Evolutionary conservation across 2,797 vertebrate species (phyloP).

Genomic region (Microctenopoma stevenorrisi): DNA sequence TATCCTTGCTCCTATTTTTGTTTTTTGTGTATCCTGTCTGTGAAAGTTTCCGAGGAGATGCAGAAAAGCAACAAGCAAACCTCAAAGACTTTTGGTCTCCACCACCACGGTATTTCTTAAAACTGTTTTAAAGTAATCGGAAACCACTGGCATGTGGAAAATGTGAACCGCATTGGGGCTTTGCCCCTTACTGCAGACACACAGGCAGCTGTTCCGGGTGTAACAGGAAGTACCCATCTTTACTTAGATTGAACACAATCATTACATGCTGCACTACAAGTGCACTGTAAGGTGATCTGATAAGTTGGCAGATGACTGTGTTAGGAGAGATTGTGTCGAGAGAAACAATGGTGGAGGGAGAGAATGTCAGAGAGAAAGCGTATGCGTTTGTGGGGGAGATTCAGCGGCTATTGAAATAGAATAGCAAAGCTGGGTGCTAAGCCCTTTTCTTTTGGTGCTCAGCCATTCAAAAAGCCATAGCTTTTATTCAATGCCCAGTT

Average conservation of each 20-base stretch:
- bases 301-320: conserved; percentile 73
- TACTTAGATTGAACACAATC: conserved; percentile 74
- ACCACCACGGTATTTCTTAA: conserved; percentile 62
- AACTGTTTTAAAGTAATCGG: conserved; percentile 77
- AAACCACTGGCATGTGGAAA: conserved; percentile 78
- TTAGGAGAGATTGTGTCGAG: conserved; percentile 56
- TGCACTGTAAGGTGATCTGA: conserved; percentile 68
- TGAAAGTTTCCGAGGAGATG: conserved; percentile 60
- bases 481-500: conserved; percentile 76
- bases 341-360: conserved; percentile 54
- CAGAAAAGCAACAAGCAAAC: conserved; percentile 63
- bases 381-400: conserved; percentile 62
- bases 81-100: conserved; percentile 68
- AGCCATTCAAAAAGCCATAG: conserved; percentile 77
- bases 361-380: conserved; percentile 19
- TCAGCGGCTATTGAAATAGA: conserved; percentile 71
- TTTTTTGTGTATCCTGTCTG: conserved; percentile 65
- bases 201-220: conserved; percentile 74
- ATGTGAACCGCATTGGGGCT: conserved; percentile 70
- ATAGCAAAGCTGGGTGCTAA: conserved; percentile 77
- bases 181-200: conserved; percentile 64
- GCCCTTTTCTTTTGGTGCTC: conserved; percentile 77
- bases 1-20: conserved; percentile 48
- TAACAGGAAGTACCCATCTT: conserved; percentile 73
- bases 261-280: conserved; percentile 63